phyloP scores from a whole-genome alignment of 1,140 invertebrate genomes.

The Asobara japonica region DNA sequence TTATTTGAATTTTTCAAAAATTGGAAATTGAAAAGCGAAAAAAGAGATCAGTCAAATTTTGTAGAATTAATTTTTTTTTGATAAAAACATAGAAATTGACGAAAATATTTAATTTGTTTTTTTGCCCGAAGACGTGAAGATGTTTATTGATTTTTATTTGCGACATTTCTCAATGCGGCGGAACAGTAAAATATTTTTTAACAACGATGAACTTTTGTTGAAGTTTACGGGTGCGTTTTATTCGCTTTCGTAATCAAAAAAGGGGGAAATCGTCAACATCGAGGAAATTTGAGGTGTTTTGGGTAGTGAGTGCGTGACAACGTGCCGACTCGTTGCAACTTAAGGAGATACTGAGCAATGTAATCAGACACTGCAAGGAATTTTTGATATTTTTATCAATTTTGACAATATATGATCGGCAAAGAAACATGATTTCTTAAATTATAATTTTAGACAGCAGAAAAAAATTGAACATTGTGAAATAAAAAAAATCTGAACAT shows the following conservation, averaged over 20 bases:
- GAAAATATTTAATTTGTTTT: no score
- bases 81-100: no score
- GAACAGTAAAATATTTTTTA: not conserved
- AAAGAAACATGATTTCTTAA: not conserved
- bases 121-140: no score
- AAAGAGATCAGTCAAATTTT: no score
- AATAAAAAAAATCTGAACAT: no score
- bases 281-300: conserved; percentile 1
- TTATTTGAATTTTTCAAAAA: no score
- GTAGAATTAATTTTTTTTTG: no score
- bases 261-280: not conserved
- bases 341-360: not conserved
- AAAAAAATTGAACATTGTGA: no score
- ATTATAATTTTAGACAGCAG: not conserved
- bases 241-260: not conserved
- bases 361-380: not conserved
- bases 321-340: not conserved
- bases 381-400: not conserved
- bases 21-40: no score
- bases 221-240: not conserved
- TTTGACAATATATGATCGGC: not conserved
- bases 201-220: not conserved
- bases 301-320: not conserved
- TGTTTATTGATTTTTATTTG: no score
- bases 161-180: not conserved